A percentile compares a stretch with the other conserved stretches of the same genome.
Evolutionary conservation across 2,113 vertebrate species (phyloP).

Genomic region (Thunnus maccoyii): DNA sequence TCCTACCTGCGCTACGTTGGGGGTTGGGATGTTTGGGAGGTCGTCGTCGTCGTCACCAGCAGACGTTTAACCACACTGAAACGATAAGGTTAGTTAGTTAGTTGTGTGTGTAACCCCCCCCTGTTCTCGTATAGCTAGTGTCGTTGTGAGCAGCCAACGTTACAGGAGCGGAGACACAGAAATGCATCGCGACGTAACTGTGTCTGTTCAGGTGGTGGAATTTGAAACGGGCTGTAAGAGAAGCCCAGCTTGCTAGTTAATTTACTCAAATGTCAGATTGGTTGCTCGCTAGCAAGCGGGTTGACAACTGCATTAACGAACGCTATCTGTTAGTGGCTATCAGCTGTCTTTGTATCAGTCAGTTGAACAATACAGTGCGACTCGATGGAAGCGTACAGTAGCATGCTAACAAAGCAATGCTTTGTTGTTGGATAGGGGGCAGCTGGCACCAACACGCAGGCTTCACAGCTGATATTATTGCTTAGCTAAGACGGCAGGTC

Average conservation of each 20-base stretch:
- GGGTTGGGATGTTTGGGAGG: constrained; percentile 57
- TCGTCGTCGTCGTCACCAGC: constrained; percentile 49
- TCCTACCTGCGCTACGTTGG: constrained; percentile 60
- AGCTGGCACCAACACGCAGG: constrained; percentile 70
- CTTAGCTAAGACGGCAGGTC: constrained; percentile 66
- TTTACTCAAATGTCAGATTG: constrained; percentile 34
- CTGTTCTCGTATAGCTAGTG: not conserved
- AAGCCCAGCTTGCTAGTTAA: constrained; percentile 56
- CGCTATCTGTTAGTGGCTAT: constrained; percentile 13
- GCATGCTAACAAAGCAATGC: constrained; percentile 82
- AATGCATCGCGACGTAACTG: constrained; percentile 65
- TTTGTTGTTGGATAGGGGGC: constrained; percentile 82
- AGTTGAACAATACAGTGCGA: constrained; percentile 65
- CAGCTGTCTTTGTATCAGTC: constrained; percentile 69
- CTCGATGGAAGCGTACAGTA: constrained; percentile 77
- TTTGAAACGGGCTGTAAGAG: constrained; percentile 55
- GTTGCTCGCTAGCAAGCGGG: constrained; percentile 40
- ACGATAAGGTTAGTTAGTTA: constrained; percentile 48
- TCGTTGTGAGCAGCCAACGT: constrained; percentile 20
- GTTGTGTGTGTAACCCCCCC: constrained; percentile 36
- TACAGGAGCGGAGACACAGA: constrained; percentile 29
- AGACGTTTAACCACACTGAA: constrained; percentile 39
- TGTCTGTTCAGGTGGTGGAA: constrained; percentile 65
- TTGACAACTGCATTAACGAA: constrained; percentile 35
- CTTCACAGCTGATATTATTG: constrained; percentile 75